A percentile compares a stretch with the other conserved stretches of the same genome.
Evolutionary conservation across 2,797 vertebrate species (phyloP).

Genomic region (Okamejei kenojei): DNA sequence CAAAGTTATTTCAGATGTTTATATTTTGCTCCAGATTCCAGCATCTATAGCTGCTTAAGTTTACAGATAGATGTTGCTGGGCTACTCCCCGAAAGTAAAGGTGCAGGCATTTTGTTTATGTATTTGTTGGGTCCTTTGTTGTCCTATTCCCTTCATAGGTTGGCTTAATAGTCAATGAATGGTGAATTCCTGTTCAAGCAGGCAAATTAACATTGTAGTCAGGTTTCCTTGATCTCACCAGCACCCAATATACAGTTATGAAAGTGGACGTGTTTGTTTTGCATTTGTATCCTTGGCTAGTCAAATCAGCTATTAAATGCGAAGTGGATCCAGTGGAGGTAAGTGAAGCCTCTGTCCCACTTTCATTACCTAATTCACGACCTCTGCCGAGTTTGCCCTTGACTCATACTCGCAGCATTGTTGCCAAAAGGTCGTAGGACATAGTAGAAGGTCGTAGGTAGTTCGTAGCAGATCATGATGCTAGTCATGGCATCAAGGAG

Average conservation of each 20-base stretch:
- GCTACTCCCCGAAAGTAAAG: neutral
- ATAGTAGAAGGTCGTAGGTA: too few species aligned
- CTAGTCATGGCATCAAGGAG: too few species aligned
- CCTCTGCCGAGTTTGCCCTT: too few species aligned
- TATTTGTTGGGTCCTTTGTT: neutral
- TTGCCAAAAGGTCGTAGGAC: too few species aligned
- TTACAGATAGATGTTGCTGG: too few species aligned
- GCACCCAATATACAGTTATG: neutral
- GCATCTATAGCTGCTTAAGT: too few species aligned
- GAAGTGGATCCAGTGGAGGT: neutral
- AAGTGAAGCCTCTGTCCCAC: too few species aligned
- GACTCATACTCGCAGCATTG: too few species aligned
- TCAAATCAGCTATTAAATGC: neutral
- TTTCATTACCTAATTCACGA: too few species aligned
- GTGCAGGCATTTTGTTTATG: neutral
- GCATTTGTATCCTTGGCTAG: neutral
- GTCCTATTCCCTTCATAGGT: neutral
- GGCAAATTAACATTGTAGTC: neutral
- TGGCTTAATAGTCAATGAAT: neutral
- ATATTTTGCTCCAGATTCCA: too few species aligned
- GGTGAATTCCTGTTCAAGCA: neutral
- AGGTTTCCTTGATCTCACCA: neutral
- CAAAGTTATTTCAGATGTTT: too few species aligned
- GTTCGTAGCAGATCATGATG: too few species aligned
- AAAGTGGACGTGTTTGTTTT: neutral